Conservation (phyloP, 2,113 vertebrate species). For the Podarcis cretensis region DNA sequence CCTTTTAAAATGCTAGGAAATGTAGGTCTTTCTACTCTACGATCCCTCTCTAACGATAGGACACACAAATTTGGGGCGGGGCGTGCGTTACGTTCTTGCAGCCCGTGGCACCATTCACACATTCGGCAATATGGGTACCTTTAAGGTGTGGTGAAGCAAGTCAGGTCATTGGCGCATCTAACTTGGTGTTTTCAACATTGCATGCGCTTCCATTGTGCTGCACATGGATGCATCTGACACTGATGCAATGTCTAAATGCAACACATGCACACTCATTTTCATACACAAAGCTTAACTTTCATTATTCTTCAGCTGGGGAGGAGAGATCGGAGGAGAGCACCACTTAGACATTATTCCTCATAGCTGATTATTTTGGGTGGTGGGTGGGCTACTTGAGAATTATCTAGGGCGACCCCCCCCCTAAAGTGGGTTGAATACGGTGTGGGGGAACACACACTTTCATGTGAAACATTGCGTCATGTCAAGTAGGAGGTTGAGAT, state of each 20-base stretch:
- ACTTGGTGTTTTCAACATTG: no score
- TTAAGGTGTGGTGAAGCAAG: neutral
- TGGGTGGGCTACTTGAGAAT: no score
- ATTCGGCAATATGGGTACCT: neutral
- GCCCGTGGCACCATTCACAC: neutral
- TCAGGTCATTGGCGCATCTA: no score
- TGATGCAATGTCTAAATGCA: neutral
- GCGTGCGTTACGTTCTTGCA: neutral
- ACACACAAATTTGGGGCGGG: no score
- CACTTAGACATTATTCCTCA: neutral
- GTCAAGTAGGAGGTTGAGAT: neutral
- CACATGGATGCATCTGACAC: neutral
- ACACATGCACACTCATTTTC: neutral
- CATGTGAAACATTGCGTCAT: neutral
- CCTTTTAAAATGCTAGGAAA: neutral
- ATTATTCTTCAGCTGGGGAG: neutral
- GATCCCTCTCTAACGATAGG: neutral
- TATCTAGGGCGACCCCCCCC: no score
- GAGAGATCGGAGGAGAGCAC: neutral
- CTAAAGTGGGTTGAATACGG: neutral
- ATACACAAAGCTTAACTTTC: neutral
- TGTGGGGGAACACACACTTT: neutral
- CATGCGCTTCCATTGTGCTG: neutral
- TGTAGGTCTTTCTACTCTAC: neutral
- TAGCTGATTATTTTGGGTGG: no score